Evolutionary conservation across 2,113 vertebrate genomes (phyloP), one percentile per base, ranked within the genome.

Genomic region (Gadus chalcogrammus): DNA sequence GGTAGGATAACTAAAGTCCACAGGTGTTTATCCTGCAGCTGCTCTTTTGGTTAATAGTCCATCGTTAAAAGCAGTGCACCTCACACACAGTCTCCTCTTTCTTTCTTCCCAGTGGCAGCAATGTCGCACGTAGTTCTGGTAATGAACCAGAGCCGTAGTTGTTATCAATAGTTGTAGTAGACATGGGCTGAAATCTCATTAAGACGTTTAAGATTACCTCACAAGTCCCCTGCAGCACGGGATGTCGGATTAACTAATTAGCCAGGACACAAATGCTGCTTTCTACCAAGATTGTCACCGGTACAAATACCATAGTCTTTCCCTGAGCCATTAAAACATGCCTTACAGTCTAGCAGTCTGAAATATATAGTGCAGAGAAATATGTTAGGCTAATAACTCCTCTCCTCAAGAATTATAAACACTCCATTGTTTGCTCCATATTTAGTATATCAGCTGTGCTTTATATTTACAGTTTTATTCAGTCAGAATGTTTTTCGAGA

Each of bases 231-330:
- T 68, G n/a, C 42, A 35, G 53, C 67, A 65, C 35, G 56, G 71
- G 76, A 90, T 7, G 31, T 0, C 65, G 79, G 91, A 91, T 92
- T 91, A 90, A 82, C 77, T 90, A 88, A 91, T 91, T 90, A 70
- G 22, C 16, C 7, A 22, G 0, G 91, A 91, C 91, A 78, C 76
- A 80, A 82, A 73, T 79, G 78, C 86, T 85, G 76, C 84, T 90
- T 88, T 89, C 86, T 87, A 77, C 71, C 55, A 65, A 66, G 31
- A 27, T 59, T 71, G 12, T 28, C 74, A 68, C 53, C 67, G 58
- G 65, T 65, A 56, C 20, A 20, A 60, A 35, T 18, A 28, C 75
- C 55, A 5, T 62, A 31, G 65, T 59, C 18, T 28, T 68, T 67
- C 73, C 69, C 27, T 69, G 27, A 69, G 42, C 27, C 42, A 24